Conservation (phyloP, 2,797 vertebrate genomes). For the Anabacerthia variegaticeps region DNA sequence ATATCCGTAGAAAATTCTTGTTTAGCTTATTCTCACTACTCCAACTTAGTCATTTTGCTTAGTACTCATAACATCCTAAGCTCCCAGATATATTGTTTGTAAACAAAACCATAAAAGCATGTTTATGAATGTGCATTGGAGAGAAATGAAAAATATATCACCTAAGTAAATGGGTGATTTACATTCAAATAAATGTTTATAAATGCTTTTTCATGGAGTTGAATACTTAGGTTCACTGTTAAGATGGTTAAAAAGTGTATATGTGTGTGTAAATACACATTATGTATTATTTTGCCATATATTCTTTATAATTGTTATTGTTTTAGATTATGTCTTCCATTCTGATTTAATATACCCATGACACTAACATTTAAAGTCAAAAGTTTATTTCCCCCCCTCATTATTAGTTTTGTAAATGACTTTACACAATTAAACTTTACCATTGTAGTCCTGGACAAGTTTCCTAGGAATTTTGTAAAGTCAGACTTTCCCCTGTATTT, state of each 20-base stretch:
- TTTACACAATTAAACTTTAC: constrained; percentile 43
- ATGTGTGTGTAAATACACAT: fast-evolving
- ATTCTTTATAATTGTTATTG: neutral
- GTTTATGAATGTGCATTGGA: neutral
- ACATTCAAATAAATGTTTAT: neutral
- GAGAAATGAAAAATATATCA: constrained; percentile 3
- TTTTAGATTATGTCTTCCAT: neutral
- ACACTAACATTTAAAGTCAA: neutral
- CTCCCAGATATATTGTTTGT: neutral
- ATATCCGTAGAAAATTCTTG: neutral
- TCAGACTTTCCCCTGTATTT: constrained; percentile 51
- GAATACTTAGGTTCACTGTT: neutral
- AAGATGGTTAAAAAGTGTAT: neutral
- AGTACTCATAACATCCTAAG: neutral
- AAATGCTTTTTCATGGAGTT: neutral
- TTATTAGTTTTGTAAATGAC: constrained; percentile 47
- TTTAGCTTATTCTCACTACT: neutral
- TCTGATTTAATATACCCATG: neutral
- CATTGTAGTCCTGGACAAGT: neutral
- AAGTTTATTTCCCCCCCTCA: neutral
- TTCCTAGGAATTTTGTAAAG: constrained; percentile 48
- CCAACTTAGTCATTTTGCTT: neutral
- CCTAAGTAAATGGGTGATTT: neutral
- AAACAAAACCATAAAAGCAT: constrained; percentile 27
- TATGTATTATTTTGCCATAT: neutral